These are phyloP conservation scores for Drosophila ananassae DNA, from an alignment of 1,140 invertebrate genomes.

Conservation along the genomic window DNA sequence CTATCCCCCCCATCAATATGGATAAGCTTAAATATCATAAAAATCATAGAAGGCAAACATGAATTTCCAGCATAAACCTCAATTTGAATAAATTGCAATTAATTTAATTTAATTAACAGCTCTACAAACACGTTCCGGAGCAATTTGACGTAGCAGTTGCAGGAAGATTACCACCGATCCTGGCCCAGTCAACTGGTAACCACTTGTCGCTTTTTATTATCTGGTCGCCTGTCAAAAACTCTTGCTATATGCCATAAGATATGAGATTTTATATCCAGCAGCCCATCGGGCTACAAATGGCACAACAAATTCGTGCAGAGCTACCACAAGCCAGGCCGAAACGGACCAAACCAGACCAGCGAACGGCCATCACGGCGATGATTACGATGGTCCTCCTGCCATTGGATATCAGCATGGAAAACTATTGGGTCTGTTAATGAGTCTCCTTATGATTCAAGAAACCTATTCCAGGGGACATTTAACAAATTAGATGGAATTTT, in stretches of 20 bases:
- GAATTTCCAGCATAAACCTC: constrained; percentile 29
- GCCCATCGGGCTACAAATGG: constrained; percentile 49
- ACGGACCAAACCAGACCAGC: constrained; percentile 7
- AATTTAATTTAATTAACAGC: constrained; percentile 69
- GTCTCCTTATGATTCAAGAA: constrained; percentile 67
- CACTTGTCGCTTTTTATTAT: constrained; percentile 76
- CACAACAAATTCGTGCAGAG: constrained; percentile 74
- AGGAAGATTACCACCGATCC: constrained; percentile 31
- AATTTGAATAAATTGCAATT: constrained; percentile 50
- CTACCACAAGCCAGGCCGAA: constrained; percentile 39
- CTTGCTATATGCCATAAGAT: constrained; percentile 66
- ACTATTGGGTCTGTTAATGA: constrained; percentile 50
- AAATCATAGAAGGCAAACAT: constrained; percentile 30
- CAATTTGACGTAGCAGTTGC: constrained; percentile 22
- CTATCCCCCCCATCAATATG: constrained; percentile 10
- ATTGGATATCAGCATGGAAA: constrained; percentile 32
- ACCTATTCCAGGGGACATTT: constrained; percentile 70
- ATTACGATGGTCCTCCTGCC: constrained; percentile 27
- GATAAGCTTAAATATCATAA: constrained; percentile 24
- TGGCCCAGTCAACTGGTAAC: constrained; percentile 39
- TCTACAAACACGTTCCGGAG: constrained; percentile 54
- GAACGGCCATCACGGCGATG: constrained; percentile 1
- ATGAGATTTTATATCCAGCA: constrained; percentile 61
- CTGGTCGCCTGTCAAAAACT: constrained; percentile 70
- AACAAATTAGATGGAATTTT: constrained; percentile 71